Evolutionary conservation across 64 coral and sea anemone species (phyloP).

Genomic region (Actinia tenebrosa): DNA sequence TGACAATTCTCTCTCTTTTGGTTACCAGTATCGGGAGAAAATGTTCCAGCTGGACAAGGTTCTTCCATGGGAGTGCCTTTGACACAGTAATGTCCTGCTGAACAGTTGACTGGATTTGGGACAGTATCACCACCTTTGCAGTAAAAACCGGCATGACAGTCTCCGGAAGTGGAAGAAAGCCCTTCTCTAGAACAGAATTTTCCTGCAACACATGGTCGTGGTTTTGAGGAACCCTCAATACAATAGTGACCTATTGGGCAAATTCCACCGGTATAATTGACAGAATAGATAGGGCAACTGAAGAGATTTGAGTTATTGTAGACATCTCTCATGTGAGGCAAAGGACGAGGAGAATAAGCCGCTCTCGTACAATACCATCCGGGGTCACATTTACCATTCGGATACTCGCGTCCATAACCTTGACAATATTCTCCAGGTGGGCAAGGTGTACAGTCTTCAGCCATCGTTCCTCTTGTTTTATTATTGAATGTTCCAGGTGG

Average conservation of each 20-base stretch:
- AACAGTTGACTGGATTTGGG: slow-evolving; percentile 64
- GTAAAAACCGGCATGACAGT: slow-evolving; percentile 86
- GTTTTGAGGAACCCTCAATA: slow-evolving; percentile 63
- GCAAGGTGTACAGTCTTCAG: slow-evolving; percentile 75
- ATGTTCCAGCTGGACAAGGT: slow-evolving; percentile 80
- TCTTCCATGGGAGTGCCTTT: slow-evolving; percentile 57
- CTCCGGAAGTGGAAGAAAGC: slow-evolving; percentile 63
- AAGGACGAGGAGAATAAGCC: slow-evolving; percentile 71
- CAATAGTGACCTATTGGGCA: slow-evolving; percentile 82
- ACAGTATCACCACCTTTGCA: slow-evolving; percentile 57
- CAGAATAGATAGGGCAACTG: slow-evolving; percentile 83
- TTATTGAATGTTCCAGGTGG: slow-evolving; percentile 95
- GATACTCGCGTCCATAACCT: slow-evolving; percentile 63
- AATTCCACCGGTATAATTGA: slow-evolving; percentile 91
- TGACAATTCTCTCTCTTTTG: slow-evolving; percentile 70
- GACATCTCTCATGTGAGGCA: slow-evolving; percentile 26
- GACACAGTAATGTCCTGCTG: slow-evolving; percentile 81
- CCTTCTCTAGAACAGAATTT: slow-evolving; percentile 66
- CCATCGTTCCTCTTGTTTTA: slow-evolving; percentile 44
- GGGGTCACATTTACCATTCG: slow-evolving; percentile 71
- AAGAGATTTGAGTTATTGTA: slow-evolving; percentile 86
- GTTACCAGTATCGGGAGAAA: slow-evolving; percentile 72
- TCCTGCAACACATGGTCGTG: slow-evolving; percentile 60
- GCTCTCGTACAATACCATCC: slow-evolving; percentile 87
- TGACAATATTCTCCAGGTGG: slow-evolving; percentile 87